Evolutionary conservation across 1,140 invertebrate species (phyloP), one percentile per base, ranked within the genome.

Genomic region (Pygmarrhopalites habei): DNA sequence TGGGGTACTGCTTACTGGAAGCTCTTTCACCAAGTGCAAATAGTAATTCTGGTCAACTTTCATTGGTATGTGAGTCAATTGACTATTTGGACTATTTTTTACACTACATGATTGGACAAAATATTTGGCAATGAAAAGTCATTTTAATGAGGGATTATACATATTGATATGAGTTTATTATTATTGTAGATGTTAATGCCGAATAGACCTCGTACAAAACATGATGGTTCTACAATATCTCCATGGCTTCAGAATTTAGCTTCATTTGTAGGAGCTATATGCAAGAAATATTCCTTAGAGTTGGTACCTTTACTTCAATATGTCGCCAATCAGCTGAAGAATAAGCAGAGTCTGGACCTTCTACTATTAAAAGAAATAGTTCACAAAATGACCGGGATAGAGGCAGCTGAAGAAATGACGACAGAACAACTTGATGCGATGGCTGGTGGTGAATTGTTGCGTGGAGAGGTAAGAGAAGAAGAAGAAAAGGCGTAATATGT

Each of bases 331-430:
- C 90, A 98, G 74, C 81, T 99, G 1, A 98, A 98, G 77, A 87
- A 89, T 29, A 89, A 92, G 69, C 95, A 97, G 78, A 96, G 90
- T 78, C 83, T 95, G 76, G 94, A 98, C 80, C 79, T 99, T 64
- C 78, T 99, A 25, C 88, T 99, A 70, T 77, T 99, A 47, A 93
- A 97, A 77, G 97, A 99, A 79, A 91, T 99, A 69, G 90, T 99
- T 58, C 92, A 97, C 78, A 99, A 98, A 81, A 98, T 99, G 95
- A 90, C 94, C 15, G 96, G 96, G 1, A 93, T 99, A 64, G 96
- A 99, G 79, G 87, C 94, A 4, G 86, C 88, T 7, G 93, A 98
- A 76, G 94, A 98, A 78, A 89, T 98, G 81, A 99, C 95, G 0
- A 80, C 86, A 39, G 94, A 98, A 74, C 95, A 99, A 78, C 75